Percentiles rank a stretch among this genome's conserved stretches.
Evolutionary conservation across 2,113 vertebrate species (phyloP).

Genomic region (Syngnathus typhle): DNA sequence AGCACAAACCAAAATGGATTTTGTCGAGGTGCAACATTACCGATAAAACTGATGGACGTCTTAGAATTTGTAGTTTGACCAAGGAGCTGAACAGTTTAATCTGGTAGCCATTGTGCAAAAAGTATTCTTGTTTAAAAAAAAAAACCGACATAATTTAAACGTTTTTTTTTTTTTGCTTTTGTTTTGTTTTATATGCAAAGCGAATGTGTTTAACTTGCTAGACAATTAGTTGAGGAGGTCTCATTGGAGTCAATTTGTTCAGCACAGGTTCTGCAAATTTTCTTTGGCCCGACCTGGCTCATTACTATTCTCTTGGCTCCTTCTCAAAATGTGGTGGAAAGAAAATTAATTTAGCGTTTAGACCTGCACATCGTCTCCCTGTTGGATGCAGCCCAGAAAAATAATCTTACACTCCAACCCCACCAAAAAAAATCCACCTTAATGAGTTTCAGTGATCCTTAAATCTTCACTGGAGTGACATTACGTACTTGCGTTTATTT

Average conservation of each 20-base stretch:
- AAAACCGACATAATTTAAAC: background rate
- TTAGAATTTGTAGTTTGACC: background rate
- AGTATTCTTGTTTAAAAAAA: background rate
- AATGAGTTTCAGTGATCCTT: conserved; percentile 26
- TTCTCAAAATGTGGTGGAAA: conserved; percentile 38
- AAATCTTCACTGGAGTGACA: conserved; percentile 9
- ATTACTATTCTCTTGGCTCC: conserved; percentile 38
- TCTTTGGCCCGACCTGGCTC: conserved; percentile 30
- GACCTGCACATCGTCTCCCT: conserved; percentile 31
- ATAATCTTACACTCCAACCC: conserved; percentile 18
- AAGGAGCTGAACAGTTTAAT: conserved; percentile 8
- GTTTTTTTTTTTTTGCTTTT: background rate
- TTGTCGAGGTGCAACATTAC: conserved; percentile 13
- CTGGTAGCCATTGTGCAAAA: conserved; percentile 29
- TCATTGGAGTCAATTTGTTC: conserved; percentile 52
- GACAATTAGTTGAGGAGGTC: conserved; percentile 43
- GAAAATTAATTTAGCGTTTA: conserved; percentile 44
- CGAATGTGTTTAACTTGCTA: conserved; percentile 7
- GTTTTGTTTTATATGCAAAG: background rate
- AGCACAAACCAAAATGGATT: conserved; percentile 8
- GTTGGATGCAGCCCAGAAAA: conserved; percentile 32
- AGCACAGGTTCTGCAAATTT: conserved; percentile 25
- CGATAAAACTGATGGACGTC: background rate
- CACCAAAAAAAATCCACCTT: conserved; percentile 14
- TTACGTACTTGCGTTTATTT: conserved; percentile 21